Percentiles rank a stretch among this genome's conserved stretches.
Conservation (phyloP, 92 coral and sea anemone genomes). For the Paragorgia papillata region DNA sequence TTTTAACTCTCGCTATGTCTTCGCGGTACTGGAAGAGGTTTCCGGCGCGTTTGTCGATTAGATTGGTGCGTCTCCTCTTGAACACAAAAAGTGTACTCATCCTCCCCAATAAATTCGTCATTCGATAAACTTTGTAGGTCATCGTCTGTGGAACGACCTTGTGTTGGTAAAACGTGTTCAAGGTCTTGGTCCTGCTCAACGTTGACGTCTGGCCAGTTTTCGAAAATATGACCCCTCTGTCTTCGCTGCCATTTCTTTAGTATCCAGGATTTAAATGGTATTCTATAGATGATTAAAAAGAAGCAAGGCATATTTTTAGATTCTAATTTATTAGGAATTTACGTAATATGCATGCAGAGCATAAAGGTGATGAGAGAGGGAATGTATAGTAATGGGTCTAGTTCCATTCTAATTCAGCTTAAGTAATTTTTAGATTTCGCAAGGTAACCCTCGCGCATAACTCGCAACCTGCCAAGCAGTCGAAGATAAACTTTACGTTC, state of each 20-base stretch:
- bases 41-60: neutral
- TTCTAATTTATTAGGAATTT: too few relatives aligned
- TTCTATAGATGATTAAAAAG: neutral
- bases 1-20: too few relatives aligned
- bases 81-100: neutral
- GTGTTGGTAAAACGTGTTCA: neutral
- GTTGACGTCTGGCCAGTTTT: conserved; percentile 6
- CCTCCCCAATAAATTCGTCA: neutral
- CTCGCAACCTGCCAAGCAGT: too few relatives aligned
- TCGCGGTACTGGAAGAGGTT: neutral
- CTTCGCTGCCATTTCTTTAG: neutral
- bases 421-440: too few relatives aligned
- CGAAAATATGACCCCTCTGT: neutral
- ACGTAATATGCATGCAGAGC: too few relatives aligned
- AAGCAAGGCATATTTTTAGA: too few relatives aligned
- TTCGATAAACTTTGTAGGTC: neutral
- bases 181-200: neutral
- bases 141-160: neutral
- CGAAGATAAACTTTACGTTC: too few relatives aligned
- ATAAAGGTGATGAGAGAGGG: too few relatives aligned
- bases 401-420: too few relatives aligned
- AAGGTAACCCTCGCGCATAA: too few relatives aligned
- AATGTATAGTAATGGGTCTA: too few relatives aligned
- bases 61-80: neutral
- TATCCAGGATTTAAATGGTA: neutral